Percentiles rank a stretch among this genome's conserved stretches.
phyloP scores from a whole-genome alignment of 2,797 vertebrate species.

The Lagocephalus sceleratus region DNA sequence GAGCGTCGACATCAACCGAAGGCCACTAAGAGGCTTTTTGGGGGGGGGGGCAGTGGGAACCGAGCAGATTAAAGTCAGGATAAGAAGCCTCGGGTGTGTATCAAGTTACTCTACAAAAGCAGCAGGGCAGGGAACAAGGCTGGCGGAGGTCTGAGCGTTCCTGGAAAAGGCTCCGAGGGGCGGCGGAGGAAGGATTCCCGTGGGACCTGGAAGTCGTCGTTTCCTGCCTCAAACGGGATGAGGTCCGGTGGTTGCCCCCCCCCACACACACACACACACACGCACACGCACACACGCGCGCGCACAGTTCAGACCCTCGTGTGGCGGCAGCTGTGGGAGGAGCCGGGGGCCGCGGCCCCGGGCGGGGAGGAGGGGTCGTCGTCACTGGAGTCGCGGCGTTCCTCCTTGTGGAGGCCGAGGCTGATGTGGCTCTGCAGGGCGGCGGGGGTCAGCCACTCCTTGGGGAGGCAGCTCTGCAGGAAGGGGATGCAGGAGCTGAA shows the following conservation, averaged over 20 bases:
- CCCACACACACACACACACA: too few species aligned
- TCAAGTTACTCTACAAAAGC: slow-evolving; percentile 64
- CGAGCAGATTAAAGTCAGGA: slow-evolving; percentile 29
- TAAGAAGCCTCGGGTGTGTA: slow-evolving; percentile 39
- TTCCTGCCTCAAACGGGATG: slow-evolving; percentile 54
- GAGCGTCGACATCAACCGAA: slow-evolving; percentile 49
- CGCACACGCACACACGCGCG: too few species aligned
- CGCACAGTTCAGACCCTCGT: slow-evolving; percentile 86
- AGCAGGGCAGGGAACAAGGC: slow-evolving; percentile 65
- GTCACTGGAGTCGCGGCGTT: slow-evolving; percentile 80
- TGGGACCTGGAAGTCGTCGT: slow-evolving; percentile 31
- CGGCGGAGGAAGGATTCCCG: slow-evolving; percentile 24
- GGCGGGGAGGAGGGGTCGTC: slow-evolving; percentile 83
- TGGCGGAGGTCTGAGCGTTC: slow-evolving; percentile 63
- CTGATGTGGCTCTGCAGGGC: slow-evolving; percentile 93
- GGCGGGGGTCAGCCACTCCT: slow-evolving; percentile 92
- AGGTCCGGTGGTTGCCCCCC: slow-evolving; percentile 71
- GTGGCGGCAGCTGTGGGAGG: slow-evolving; percentile 86
- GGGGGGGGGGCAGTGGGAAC: slow-evolving; percentile 34
- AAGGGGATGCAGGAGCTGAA: slow-evolving; percentile 95
- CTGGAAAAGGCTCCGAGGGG: slow-evolving; percentile 47
- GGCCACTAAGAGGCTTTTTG: slow-evolving; percentile 68
- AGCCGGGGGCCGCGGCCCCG: slow-evolving; percentile 64
- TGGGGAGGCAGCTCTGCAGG: slow-evolving; percentile 92
- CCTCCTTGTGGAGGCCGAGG: slow-evolving; percentile 88